phyloP scores from a whole-genome alignment of 1,140 invertebrate species.

The Bicyclus anynana region DNA sequence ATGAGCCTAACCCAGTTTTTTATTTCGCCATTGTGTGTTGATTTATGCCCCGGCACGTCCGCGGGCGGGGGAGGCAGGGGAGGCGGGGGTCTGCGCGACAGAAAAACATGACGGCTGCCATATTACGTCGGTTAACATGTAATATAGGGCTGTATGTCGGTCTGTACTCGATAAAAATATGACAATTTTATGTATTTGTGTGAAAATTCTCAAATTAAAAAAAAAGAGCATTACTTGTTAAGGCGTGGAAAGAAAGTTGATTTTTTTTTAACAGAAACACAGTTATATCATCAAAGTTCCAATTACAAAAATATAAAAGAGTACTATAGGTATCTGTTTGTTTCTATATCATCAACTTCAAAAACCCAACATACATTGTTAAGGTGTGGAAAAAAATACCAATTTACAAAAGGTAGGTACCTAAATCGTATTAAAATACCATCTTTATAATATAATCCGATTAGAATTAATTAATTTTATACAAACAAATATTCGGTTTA shows the following conservation, averaged over 20 bases:
- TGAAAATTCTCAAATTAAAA: too few species aligned
- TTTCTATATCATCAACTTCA: too few species aligned
- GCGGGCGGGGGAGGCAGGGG: slow-evolving; percentile 14
- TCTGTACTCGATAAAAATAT: too few species aligned
- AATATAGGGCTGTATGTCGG: neutral
- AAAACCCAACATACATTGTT: too few species aligned
- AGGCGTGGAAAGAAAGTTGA: too few species aligned
- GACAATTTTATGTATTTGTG: too few species aligned
- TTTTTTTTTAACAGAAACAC: too few species aligned
- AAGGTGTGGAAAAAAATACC: neutral
- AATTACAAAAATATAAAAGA: too few species aligned
- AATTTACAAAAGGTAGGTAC: neutral
- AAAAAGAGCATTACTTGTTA: too few species aligned
- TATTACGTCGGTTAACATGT: slow-evolving; percentile 28
- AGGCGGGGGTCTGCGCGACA: slow-evolving; percentile 22
- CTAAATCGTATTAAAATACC: neutral
- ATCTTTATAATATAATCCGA: neutral
- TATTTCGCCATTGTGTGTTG: slow-evolving; percentile 40
- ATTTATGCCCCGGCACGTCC: slow-evolving; percentile 45
- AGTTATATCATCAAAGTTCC: too few species aligned
- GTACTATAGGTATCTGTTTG: too few species aligned
- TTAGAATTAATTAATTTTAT: neutral
- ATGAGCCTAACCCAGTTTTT: slow-evolving; percentile 24
- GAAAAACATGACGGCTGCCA: slow-evolving; percentile 35
- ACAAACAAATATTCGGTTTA: neutral